Evolutionary conservation across 2,888 invertebrate species (phyloP), one percentile per base, ranked within the genome.

Genomic region (Aelia acuminata): DNA sequence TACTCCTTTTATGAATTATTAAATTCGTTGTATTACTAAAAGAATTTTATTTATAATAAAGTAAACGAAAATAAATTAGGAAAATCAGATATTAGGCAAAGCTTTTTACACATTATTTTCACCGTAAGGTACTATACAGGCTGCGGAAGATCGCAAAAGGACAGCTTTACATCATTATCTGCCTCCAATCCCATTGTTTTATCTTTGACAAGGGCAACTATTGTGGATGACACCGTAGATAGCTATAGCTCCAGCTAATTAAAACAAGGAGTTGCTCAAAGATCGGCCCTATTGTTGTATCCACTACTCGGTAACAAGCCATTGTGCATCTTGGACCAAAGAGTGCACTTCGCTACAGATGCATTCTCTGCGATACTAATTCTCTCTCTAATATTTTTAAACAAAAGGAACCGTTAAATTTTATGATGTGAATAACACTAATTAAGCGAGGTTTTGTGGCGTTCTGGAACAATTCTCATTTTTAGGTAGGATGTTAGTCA

Each of bases 221-320:
- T 80, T 80, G 80, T 80, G 39, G 80, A 22, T 80, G 63, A 1
- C 31, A 63, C 63, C 63, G 31, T 31, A 63, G 31, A 80, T 1
- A 1, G 80, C 39, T 57, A 13, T 26, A 57, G 8, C 57, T n/a
- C n/a, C 39, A 80, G 5, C 13, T 80, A 43, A 80, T 80, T 80
- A 80, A 31, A 43, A 80, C n/a, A 80, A 80, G 43, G 80, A 80
- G 43, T 13, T 43, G n/a, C 22, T 80, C 43, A 80, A 39, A 43
- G 80, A n/a, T n/a, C 8, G 43, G 8, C 8, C n/a, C 80, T n/a
- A 43, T 43, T 80, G 80, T 43, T 80, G 80, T 80, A 43, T 43
- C n/a, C 43, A 22, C 10, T 18, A 43, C 22, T 75, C 8, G 20
- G 20, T 75, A 75, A 75, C 39, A n/a, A 20, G 39, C 39, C 11